phyloP scores from a whole-genome alignment of 2,113 vertebrate genomes.

The Ceyx cyanopectus region DNA sequence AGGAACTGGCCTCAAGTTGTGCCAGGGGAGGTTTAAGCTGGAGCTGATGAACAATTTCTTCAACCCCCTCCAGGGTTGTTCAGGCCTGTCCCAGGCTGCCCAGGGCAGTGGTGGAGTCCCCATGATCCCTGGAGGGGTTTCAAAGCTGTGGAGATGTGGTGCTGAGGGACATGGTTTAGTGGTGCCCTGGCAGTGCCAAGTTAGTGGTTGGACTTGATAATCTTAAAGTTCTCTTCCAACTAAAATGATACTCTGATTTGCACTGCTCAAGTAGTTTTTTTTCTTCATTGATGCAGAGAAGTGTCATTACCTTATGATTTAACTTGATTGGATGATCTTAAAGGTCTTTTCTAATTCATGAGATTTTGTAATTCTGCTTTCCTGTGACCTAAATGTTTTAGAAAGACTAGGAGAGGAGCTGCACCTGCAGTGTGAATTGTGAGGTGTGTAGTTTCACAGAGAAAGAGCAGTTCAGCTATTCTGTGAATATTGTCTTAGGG shows the following conservation, averaged over 20 bases:
- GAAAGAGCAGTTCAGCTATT: not conserved
- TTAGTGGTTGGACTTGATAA: not conserved
- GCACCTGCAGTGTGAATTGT: not conserved
- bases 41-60: not conserved
- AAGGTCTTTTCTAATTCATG: too few relatives aligned
- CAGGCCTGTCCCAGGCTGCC: not conserved
- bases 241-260: not conserved
- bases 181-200: not conserved
- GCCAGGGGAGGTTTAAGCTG: not conserved
- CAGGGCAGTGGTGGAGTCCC: not conserved
- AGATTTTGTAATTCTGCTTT: not conserved
- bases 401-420: not conserved
- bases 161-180: not conserved
- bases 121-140: not conserved
- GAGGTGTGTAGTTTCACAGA: not conserved
- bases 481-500: not conserved
- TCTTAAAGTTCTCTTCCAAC: not conserved
- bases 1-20: not conserved
- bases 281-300: rapidly evolving
- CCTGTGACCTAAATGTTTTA: not conserved
- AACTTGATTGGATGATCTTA: too few relatives aligned
- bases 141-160: not conserved
- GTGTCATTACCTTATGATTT: rapidly evolving
- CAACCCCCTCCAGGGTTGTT: not conserved
- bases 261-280: rapidly evolving